Percentiles rank a stretch among this genome's conserved stretches.
Conservation (phyloP, 2,797 vertebrate species). For the Yasuhikotakia modesta region DNA sequence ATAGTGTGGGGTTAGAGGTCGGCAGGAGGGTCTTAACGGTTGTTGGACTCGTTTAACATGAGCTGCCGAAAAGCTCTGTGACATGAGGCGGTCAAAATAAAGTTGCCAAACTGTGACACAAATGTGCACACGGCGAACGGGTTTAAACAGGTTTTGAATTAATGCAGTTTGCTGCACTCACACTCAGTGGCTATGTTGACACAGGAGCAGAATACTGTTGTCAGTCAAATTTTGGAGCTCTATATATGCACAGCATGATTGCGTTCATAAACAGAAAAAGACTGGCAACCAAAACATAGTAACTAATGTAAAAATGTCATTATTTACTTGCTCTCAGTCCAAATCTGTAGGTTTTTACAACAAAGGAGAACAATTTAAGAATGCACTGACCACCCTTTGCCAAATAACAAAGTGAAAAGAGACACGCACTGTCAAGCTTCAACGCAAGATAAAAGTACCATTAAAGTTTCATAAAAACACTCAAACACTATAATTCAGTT, state of each 20-base stretch:
- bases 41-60: slow-evolving; percentile 81
- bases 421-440: too few relatives aligned
- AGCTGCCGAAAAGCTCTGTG: slow-evolving; percentile 70
- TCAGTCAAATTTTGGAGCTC: neutral
- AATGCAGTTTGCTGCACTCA: slow-evolving; percentile 1
- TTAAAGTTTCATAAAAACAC: too few relatives aligned
- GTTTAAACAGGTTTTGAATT: slow-evolving; percentile 40
- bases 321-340: too few relatives aligned
- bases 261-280: neutral
- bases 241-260: neutral
- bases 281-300: too few relatives aligned
- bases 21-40: slow-evolving; percentile 67
- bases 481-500: too few relatives aligned
- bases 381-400: too few relatives aligned
- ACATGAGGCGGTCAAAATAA: slow-evolving; percentile 69
- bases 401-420: too few relatives aligned
- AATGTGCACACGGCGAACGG: slow-evolving; percentile 55
- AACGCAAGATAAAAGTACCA: too few relatives aligned
- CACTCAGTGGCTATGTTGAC: neutral
- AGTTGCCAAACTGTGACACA: slow-evolving; percentile 76
- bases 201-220: neutral
- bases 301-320: too few relatives aligned
- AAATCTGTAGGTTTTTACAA: too few relatives aligned
- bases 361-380: too few relatives aligned
- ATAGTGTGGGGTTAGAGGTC: slow-evolving; percentile 65